Base-by-base conservation (phyloP, 1,140 invertebrate genomes). In the Drosophila mojavensis region DNA sequence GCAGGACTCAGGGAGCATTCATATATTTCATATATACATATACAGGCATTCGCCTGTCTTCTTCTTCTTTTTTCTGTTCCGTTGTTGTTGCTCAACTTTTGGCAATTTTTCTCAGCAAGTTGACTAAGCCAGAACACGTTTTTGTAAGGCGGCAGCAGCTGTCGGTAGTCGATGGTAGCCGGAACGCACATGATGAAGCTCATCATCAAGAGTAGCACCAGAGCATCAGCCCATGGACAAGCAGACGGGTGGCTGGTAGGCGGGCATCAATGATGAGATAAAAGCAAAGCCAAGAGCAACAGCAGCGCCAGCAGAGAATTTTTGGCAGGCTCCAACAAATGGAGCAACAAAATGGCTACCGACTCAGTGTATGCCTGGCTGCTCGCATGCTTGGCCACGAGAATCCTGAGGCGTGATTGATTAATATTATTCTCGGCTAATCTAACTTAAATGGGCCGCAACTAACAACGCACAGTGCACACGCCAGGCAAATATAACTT, bases 391-490 rank as follows among this genome's bases (percentile, higher is more conserved):
- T 26, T 60, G 50, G 50, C 56, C 64, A 47, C 15, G 54, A 64
- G 84, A 89, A 89, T 89, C 81, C 80, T 80, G 81, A 84, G 84
- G 85, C 84, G 84, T 89, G 84, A 89, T 89, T 89, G 84, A 89
- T 89, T 89, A 89, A 89, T 90, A 90, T 89, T 89, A 89, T 89
- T 89, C 85, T 84, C 85, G 85, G 85, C 85, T 89, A 89, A 89
- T 89, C 84, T 89, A 89, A 89, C 84, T 89, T 89, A 89, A 89
- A 89, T 89, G 85, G 84, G 81, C 85, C 67, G 63, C 73, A 75
- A 62, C 55, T 64, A 68, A 73, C 48, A 56, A 65, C 67, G 63
- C 66, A 70, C 30, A 61, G 64, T 48, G 55, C 78, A 66, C 59
- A 77, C 59, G 54, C 60, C 45, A 64, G 68, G 15, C 63, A 66